Base-by-base conservation (phyloP, 2,888 invertebrate species). In the Gerris lacustris region DNA sequence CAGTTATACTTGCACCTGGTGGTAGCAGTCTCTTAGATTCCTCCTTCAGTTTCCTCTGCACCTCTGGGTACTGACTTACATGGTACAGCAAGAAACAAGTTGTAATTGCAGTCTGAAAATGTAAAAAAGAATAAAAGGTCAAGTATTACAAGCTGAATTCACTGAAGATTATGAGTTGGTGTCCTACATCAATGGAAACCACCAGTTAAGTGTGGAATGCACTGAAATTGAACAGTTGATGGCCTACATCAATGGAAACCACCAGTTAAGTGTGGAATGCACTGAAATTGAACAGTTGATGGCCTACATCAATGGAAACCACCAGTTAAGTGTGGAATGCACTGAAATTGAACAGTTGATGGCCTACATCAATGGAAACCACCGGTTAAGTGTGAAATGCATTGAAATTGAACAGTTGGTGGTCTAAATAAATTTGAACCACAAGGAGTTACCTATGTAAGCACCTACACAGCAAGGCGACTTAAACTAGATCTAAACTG, bases 211-310 rank as follows among this genome's bases (percentile, higher is more conserved):
- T 4, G 4, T 31, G 31, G 31, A 31, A 31, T 31, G 31, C 31
- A 31, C 31, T 31, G 31, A 31, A 31, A 31, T 31, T 31, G 31
- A 31, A 31, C 2, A 4, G 31, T 31, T 31, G 31, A 4, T 31
- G 31, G 31, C 4, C 31, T 31, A 31, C 2, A 31, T 31, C 1
- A 31, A 31, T 31, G 1, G 1, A 4, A 31, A 31, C 31, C 31
- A 31, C 31, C n/a, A n/a, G n/a, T n/a, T n/a, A n/a, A n/a, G n/a
- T n/a, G n/a, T n/a, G n/a, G n/a, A n/a, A n/a, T n/a, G n/a, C n/a
- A n/a, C n/a, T n/a, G n/a, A n/a, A n/a, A n/a, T n/a, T n/a, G 81
- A 94, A 87, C 77, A 84, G 88, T 73, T 84, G 82, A 4, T 31
- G 31, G 31, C 31, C 31, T 31, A 31, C 31, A 31, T 31, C 31